Evolutionary conservation across 2,888 invertebrate species (phyloP), one percentile per base, ranked within the genome.

Genomic region (Aelia acuminata): DNA sequence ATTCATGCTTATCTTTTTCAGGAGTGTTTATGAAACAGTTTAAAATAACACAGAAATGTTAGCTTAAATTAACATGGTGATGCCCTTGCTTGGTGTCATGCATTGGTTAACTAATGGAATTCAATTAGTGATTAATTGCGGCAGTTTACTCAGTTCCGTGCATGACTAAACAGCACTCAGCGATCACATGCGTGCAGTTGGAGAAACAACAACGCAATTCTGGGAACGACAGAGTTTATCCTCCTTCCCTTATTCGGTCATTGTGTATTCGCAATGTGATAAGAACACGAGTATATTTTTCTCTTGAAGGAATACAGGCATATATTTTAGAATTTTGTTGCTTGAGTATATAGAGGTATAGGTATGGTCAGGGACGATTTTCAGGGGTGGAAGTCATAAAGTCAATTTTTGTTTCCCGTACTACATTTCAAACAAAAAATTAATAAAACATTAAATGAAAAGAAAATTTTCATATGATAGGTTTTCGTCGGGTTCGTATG

Each of bases 51-150:
- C 4, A 35, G 63, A 1, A 26, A 13, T 70, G 63, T 70, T 70
- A 35, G 63, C 10, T 70, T 70, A 35, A 70, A 70, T 70, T 35
- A 70, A 35, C 31, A 35, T 70, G 63, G 8, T 18, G 31, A 70
- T 70, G 63, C 1, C 15, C 18, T n/a, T n/a, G 63, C 18, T 70
- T 18, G 18, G 35, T n/a, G n/a, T 18, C 20, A 70, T 70, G 63
- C 63, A 70, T 70, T 70, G 18, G 63, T 35, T 35, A 70, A 70
- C 63, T 70, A 70, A 70, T 31, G 26, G 18, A 70, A 70, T 70
- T 70, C 31, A 70, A 70, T 70, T 70, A 70, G 63, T 35, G 63
- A 70, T 70, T 70, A 35, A 70, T 70, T 70, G 63, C 1, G 18
- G 35, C 15, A 70, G 63, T 70, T 70, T 70, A 31, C 63, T 70